Conservation (phyloP, 2,797 vertebrate species). For the Gobio occitaniae region DNA sequence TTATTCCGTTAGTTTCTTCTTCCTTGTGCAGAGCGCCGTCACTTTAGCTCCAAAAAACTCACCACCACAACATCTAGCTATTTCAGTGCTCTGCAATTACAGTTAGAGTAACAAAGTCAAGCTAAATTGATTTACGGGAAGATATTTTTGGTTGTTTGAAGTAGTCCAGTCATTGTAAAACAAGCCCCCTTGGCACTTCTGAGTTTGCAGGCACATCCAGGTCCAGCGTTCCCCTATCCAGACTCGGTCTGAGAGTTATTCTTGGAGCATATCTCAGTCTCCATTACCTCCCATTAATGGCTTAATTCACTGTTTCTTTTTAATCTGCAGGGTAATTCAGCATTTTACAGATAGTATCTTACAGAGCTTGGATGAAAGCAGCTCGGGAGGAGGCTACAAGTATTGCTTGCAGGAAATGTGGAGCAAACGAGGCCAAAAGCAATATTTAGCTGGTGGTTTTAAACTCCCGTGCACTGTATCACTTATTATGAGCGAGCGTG, state of each 20-base stretch:
- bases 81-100: constrained; percentile 71
- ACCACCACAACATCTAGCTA: constrained; percentile 57
- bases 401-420: constrained; percentile 54
- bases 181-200: constrained; percentile 48
- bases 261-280: constrained; percentile 68
- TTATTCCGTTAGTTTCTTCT: constrained; percentile 20
- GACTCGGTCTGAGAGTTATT: constrained; percentile 66
- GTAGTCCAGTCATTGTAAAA: constrained; percentile 72
- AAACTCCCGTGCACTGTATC: constrained; percentile 65
- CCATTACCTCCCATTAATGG: constrained; percentile 76
- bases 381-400: constrained; percentile 20
- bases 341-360: constrained; percentile 69
- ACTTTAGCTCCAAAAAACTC: constrained; percentile 37
- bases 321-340: constrained; percentile 69
- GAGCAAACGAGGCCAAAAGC: constrained; percentile 69
- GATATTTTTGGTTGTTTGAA: constrained; percentile 73
- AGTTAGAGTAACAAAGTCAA: constrained; percentile 71
- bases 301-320: constrained; percentile 72
- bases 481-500: constrained; percentile 64
- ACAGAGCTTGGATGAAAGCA: constrained; percentile 63
- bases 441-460: constrained; percentile 68
- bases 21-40: constrained; percentile 16
- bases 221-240: constrained; percentile 24
- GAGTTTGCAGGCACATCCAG: constrained; percentile 46
- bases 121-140: constrained; percentile 78